Conservation (phyloP, 2,797 vertebrate genomes). For the Aphelocoma californica region DNA sequence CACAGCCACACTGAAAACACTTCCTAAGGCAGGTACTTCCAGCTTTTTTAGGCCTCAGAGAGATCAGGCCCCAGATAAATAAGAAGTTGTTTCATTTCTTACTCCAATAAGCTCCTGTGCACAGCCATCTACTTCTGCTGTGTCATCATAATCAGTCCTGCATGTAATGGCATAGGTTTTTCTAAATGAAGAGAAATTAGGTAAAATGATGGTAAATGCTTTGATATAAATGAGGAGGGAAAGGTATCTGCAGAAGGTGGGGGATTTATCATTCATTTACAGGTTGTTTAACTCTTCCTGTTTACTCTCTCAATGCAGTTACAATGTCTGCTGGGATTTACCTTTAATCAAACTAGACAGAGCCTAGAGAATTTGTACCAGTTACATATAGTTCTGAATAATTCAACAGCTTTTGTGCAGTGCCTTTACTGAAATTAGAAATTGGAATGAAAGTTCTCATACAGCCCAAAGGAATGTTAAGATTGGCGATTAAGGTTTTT, state of each 20-base stretch:
- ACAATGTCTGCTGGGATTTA: background rate
- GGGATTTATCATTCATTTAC: background rate
- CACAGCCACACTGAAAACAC: background rate
- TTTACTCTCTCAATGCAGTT: background rate
- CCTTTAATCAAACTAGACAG: constrained; percentile 13
- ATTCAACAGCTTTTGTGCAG: constrained; percentile 3
- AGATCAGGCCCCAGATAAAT: background rate
- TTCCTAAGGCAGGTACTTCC: background rate
- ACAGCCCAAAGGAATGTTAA: background rate
- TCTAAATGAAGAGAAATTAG: background rate
- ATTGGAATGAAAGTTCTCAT: background rate
- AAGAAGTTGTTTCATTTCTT: background rate
- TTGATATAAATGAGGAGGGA: background rate
- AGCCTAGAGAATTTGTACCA: background rate
- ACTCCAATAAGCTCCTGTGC: background rate
- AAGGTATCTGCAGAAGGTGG: background rate
- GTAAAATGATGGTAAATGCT: background rate
- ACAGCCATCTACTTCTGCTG: background rate
- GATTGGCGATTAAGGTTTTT: background rate
- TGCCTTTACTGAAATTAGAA: background rate
- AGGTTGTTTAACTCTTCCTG: background rate
- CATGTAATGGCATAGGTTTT: background rate
- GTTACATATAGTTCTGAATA: constrained; percentile 1
- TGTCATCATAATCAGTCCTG: background rate
- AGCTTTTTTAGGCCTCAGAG: background rate